Evolutionary conservation across 2,888 invertebrate genomes (phyloP).

Genomic region (Yponomeuta malinellus): DNA sequence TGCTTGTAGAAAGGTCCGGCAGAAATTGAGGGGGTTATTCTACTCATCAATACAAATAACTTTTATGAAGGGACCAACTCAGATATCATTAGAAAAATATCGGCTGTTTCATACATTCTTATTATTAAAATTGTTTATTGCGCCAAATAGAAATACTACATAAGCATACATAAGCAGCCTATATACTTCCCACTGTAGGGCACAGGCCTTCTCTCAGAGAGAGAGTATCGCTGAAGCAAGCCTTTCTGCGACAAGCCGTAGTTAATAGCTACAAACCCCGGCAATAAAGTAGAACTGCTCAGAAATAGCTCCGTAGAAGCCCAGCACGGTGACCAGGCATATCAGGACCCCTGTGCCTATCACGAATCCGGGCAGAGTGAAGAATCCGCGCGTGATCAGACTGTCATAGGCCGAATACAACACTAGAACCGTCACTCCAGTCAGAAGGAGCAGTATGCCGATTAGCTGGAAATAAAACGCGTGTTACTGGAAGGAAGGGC

Average conservation of each 20-base stretch:
- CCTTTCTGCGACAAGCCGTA: background rate
- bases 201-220: too few species aligned
- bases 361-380: constrained; percentile 79
- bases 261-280: constrained; percentile 71
- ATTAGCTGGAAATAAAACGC: constrained; percentile 77
- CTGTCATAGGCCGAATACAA: constrained; percentile 77
- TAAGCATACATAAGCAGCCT: too few species aligned
- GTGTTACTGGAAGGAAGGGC: background rate
- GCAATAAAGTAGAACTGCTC: constrained; percentile 88
- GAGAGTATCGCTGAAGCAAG: too few species aligned
- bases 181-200: too few species aligned
- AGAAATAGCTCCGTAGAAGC: constrained; percentile 89
- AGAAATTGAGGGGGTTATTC: too few species aligned
- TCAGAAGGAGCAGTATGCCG: constrained; percentile 82
- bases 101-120: too few species aligned
- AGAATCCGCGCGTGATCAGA: constrained; percentile 77
- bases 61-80: too few species aligned
- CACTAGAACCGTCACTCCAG: constrained; percentile 78
- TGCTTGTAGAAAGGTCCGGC: too few species aligned
- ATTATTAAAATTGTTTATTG: too few species aligned
- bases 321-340: constrained; percentile 84
- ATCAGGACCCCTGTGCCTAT: constrained; percentile 82
- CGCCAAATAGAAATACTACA: too few species aligned
- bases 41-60: too few species aligned
- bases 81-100: too few species aligned